Evolutionary conservation across 2,113 vertebrate genomes (phyloP), one percentile per base, ranked within the genome.

Genomic region (Chionomys nivalis): DNA sequence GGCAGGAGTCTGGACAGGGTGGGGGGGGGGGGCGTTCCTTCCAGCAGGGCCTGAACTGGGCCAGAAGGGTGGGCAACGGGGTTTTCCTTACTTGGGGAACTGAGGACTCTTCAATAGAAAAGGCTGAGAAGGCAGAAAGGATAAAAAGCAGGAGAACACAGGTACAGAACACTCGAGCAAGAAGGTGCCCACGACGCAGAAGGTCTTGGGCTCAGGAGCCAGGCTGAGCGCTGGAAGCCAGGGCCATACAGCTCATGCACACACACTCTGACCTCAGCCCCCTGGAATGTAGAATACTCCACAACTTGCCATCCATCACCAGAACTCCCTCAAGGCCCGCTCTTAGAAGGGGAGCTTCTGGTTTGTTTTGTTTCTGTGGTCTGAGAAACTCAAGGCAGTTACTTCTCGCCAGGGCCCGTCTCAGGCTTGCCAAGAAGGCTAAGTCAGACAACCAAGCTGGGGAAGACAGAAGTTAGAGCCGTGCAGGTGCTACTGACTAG

Each of bases 1-100:
- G 98, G 97, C 98, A 97, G 92, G 98, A 98, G 98, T 94, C 98
- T 96, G 91, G 98, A 98, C 97, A 97, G 98, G 87, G 68, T 42
- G 87, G 5, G 94, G 96, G 94, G 92, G 91, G 77, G 68, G 13
- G 19, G 94, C 94, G 96, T 98, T 98, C 97, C 96, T 97, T 85
- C n/a, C 55, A 0, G 7, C 2, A 72, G 75, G 93, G 96, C 94
- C 58, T 93, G 93, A 28, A 82, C 23, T 1, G 93, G 91, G 97
- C 97, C 97, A 97, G 94, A 97, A 89, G 88, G 58, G 94, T 95
- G 86, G 96, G 96, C 94, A 73, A 87, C 77, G 77, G 90, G 28
- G 89, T 95, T 92, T 79, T 82, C 55, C 42, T 70, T 6, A 36
- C 78, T 65, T 77, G 82, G 44, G 66, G 82, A 47, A 65, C 90